Evolutionary conservation across 2,113 vertebrate genomes (phyloP).

Genomic region (Balaeniceps rex): DNA sequence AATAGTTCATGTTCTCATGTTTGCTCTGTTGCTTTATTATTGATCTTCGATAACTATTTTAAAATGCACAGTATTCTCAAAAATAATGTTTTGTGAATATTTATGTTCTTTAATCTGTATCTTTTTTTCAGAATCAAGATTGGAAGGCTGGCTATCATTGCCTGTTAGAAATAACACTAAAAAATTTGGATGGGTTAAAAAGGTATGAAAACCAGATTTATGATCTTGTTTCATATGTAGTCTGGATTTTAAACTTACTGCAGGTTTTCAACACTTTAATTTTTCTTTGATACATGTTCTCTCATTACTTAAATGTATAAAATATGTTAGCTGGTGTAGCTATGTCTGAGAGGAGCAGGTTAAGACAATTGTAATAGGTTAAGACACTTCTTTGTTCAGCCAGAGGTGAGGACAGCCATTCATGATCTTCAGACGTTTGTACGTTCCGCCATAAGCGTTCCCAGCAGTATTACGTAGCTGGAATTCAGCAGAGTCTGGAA

Average conservation of each 20-base stretch:
- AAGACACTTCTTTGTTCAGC: background rate
- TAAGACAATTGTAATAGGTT: background rate
- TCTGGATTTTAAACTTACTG: background rate
- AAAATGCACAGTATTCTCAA: background rate
- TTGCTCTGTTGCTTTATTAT: background rate
- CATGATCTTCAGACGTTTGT: background rate
- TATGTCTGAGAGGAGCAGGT: background rate
- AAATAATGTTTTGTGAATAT: background rate
- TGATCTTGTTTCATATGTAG: background rate
- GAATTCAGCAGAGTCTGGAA: background rate
- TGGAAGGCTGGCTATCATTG: conserved; percentile 97
- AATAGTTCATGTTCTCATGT: background rate
- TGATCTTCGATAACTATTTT: background rate
- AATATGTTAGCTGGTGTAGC: background rate
- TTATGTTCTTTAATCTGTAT: background rate
- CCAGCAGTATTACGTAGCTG: background rate
- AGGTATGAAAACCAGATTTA: conserved; percentile 73
- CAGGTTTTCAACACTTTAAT: background rate
- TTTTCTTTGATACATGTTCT: background rate
- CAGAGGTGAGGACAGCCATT: background rate
- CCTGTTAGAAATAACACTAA: conserved; percentile 98
- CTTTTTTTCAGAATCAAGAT: conserved; percentile 81
- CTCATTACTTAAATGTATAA: background rate
- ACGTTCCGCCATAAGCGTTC: background rate
- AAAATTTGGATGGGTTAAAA: conserved; percentile 96